Conservation (phyloP, 1,140 invertebrate genomes). For the Tetranychus urticae region DNA sequence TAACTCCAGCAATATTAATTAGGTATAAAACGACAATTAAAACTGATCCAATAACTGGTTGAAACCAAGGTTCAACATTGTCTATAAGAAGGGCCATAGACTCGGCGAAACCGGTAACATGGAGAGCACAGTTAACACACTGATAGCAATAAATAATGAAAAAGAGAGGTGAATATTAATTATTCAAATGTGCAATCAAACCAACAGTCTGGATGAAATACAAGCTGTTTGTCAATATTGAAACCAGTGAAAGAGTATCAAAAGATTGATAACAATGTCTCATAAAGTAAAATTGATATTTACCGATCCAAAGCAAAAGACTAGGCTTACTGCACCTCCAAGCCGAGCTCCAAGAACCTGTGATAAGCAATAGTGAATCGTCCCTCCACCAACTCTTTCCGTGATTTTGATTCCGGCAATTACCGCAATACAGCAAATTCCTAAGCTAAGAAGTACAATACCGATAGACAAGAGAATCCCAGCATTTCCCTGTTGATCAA, state of each 20-base stretch:
- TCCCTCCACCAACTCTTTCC: constrained; percentile 74
- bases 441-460: constrained; percentile 65
- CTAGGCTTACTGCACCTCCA: constrained; percentile 64
- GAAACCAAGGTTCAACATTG: constrained; percentile 30
- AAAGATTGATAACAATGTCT: too few relatives aligned
- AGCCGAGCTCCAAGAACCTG: constrained; percentile 77
- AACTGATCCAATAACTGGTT: constrained; percentile 35
- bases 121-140: constrained; percentile 81
- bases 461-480: constrained; percentile 64
- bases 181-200: constrained; percentile 1
- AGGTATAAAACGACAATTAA: constrained; percentile 33
- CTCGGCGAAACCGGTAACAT: constrained; percentile 85
- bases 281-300: background rate
- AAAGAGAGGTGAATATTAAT: background rate
- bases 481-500: constrained; percentile 39
- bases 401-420: constrained; percentile 84
- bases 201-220: background rate
- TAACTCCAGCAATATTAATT: constrained; percentile 73
- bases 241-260: too few relatives aligned
- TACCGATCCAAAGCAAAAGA: constrained; percentile 89
- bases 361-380: constrained; percentile 78
- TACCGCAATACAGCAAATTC: constrained; percentile 65
- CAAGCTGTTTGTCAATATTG: too few relatives aligned
- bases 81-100: constrained; percentile 63
- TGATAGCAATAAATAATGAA: constrained; percentile 20